A percentile compares a stretch with the other conserved stretches of the same genome.
Conservation (phyloP, 1,140 invertebrate species). For the Bombus sibiricus region DNA sequence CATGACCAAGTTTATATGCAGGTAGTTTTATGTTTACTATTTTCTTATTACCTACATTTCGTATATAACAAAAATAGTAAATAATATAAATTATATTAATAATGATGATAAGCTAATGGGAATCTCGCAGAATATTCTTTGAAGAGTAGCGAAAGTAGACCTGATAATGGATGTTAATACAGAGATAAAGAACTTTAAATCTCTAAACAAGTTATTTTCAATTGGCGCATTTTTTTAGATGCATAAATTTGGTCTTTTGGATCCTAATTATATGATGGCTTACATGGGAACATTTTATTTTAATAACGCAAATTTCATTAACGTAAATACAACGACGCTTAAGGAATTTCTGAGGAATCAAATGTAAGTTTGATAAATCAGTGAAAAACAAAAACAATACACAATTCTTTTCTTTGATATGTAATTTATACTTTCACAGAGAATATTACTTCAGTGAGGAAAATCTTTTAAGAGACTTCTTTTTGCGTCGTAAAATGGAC, state of each 20-base stretch:
- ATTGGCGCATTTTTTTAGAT: slow-evolving; percentile 66
- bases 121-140: slow-evolving; percentile 52
- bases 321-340: slow-evolving; percentile 84
- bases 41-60: background rate
- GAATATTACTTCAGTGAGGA: slow-evolving; percentile 99
- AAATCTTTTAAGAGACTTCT: slow-evolving; percentile 98
- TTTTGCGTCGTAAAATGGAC: slow-evolving; percentile 98
- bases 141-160: slow-evolving; percentile 60
- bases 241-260: slow-evolving; percentile 75
- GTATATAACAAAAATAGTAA: background rate
- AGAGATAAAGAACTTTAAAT: background rate
- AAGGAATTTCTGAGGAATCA: slow-evolving; percentile 93
- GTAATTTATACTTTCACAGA: slow-evolving; percentile 84
- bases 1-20: slow-evolving; percentile 83
- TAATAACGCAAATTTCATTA: slow-evolving; percentile 82
- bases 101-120: slow-evolving; percentile 33
- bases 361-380: slow-evolving; percentile 85
- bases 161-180: slow-evolving; percentile 57
- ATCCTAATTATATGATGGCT: slow-evolving; percentile 84
- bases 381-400: background rate
- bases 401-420: background rate
- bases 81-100: background rate
- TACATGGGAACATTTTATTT: slow-evolving; percentile 86
- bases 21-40: slow-evolving; percentile 68
- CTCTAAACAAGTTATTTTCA: background rate